Percentiles rank a stretch among this genome's conserved stretches.
Evolutionary conservation across 2,797 vertebrate genomes (phyloP).

Genomic region (Gallirallus australis): DNA sequence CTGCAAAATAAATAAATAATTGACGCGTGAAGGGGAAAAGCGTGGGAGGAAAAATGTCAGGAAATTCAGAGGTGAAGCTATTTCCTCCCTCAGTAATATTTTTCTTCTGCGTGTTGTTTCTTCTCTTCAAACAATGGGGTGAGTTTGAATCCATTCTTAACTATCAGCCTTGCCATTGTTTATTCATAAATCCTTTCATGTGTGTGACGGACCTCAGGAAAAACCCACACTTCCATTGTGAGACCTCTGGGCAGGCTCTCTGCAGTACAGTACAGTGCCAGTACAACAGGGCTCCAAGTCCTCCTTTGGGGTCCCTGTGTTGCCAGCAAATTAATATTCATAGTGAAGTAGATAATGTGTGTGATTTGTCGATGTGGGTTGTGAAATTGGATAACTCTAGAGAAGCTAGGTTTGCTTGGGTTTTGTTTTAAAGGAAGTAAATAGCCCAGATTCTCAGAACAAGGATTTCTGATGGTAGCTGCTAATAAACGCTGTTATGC

Average conservation of each 20-base stretch:
- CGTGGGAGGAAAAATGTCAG: conserved; percentile 78
- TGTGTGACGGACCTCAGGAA: conserved; percentile 60
- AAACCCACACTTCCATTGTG: conserved; percentile 51
- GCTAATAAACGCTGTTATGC: neutral
- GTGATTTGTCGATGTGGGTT: neutral
- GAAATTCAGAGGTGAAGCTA: conserved; percentile 77
- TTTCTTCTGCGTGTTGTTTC: conserved; percentile 63
- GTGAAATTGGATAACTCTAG: neutral
- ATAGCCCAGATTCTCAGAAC: conserved; percentile 30
- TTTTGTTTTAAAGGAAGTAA: neutral
- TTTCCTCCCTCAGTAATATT: conserved; percentile 69
- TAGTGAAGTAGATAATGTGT: neutral
- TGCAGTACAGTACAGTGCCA: neutral
- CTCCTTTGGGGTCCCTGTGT: neutral
- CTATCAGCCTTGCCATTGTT: conserved; percentile 66
- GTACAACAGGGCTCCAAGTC: neutral
- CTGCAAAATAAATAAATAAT: conserved; percentile 69
- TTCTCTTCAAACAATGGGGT: conserved; percentile 65
- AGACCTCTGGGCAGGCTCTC: conserved; percentile 17
- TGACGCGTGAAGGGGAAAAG: conserved; percentile 66
- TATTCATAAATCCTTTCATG: conserved; percentile 70
- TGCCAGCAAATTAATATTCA: neutral
- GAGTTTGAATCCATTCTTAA: conserved; percentile 67
- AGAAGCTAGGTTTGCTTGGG: neutral
- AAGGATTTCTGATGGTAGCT: neutral